Evolutionary conservation across 2,113 vertebrate genomes (phyloP).

Genomic region (Crotalus helleri): DNA sequence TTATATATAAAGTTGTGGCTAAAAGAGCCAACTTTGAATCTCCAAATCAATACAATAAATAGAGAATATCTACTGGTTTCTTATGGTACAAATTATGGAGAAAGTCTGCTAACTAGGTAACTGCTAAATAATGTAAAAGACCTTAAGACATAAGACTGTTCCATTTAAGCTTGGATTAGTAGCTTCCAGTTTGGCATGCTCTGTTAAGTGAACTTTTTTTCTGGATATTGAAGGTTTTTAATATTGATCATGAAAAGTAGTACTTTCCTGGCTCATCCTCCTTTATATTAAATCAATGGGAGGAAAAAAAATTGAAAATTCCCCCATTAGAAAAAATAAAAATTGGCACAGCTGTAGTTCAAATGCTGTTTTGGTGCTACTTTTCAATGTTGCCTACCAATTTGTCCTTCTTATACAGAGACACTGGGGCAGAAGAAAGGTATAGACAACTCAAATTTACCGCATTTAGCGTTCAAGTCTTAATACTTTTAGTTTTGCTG

Average conservation of each 20-base stretch:
- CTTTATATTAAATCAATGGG: neutral
- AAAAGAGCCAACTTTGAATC: accelerated
- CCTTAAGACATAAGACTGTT: neutral
- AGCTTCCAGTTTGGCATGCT: neutral
- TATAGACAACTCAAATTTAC: neutral
- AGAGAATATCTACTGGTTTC: neutral
- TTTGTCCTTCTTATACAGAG: no score
- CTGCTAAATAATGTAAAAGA: neutral
- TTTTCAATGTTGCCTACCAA: neutral
- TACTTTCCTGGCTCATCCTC: neutral
- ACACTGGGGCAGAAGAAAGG: neutral
- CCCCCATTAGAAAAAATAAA: neutral
- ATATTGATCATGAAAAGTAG: neutral
- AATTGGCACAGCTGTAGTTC: neutral
- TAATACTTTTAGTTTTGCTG: neutral
- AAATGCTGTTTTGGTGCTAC: accelerated
- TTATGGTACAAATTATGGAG: neutral
- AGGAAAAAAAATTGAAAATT: neutral
- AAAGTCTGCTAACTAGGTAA: neutral
- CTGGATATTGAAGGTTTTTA: neutral
- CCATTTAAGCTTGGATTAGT: neutral
- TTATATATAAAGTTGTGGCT: neutral
- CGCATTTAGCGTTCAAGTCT: neutral
- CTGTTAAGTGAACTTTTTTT: neutral
- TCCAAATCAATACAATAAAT: neutral